A percentile compares a stretch with the other conserved stretches of the same genome.
Evolutionary conservation across 2,797 vertebrate genomes (phyloP).

Genomic region (Argentina silus): DNA sequence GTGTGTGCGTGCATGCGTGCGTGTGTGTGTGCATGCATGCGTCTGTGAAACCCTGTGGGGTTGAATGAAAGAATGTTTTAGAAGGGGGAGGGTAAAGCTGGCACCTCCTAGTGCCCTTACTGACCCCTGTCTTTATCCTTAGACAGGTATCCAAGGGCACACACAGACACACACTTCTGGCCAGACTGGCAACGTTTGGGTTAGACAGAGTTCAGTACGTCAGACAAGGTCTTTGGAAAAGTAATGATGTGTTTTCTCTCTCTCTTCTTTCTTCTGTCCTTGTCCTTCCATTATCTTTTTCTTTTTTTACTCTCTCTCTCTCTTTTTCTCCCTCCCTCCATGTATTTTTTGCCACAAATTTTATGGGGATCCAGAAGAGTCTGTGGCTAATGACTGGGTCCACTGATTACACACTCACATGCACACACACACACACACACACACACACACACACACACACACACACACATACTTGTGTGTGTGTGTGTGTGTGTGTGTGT

Average conservation of each 20-base stretch:
- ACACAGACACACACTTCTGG: background rate
- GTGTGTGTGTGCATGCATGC: background rate
- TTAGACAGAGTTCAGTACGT: slow-evolving; percentile 13
- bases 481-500: too few relatives aligned
- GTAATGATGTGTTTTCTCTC: slow-evolving; percentile 3
- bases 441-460: background rate
- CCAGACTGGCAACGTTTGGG: background rate
- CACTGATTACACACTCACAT: slow-evolving; percentile 13
- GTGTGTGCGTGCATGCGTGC: background rate
- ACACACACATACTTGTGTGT: too few relatives aligned
- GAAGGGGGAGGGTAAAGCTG: background rate
- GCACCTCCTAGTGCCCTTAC: background rate
- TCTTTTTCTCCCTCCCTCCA: background rate
- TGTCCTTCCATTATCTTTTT: background rate
- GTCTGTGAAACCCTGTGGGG: slow-evolving; percentile 15
- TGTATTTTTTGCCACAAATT: slow-evolving; percentile 16
- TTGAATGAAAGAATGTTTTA: slow-evolving; percentile 4
- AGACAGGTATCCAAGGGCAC: background rate
- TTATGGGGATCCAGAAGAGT: slow-evolving; percentile 19
- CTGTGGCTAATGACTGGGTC: slow-evolving; percentile 2
- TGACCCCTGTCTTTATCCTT: background rate
- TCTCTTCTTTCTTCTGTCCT: background rate
- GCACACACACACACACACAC: too few relatives aligned
- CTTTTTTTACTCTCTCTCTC: background rate
- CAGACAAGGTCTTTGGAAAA: slow-evolving; percentile 10